A percentile compares a stretch with the other conserved stretches of the same genome.
These are phyloP conservation scores for Urosaurus nigricauda DNA, from an alignment of 2,797 vertebrate genomes.

Conservation along the genomic window DNA sequence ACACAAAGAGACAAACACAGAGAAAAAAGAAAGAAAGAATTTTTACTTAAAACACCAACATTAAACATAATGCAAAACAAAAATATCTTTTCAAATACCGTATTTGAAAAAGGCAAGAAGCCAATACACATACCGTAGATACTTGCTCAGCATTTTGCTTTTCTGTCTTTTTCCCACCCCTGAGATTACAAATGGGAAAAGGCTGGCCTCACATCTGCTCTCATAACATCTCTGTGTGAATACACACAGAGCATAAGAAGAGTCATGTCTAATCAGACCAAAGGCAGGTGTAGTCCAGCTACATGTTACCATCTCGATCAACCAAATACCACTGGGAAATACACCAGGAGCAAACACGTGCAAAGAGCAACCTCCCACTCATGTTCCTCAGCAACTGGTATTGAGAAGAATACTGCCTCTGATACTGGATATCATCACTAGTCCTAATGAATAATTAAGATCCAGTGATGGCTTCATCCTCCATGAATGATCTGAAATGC, in stretches of 20 bases:
- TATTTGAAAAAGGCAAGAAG: not conserved
- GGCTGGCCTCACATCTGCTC: not conserved
- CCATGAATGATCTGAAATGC: not conserved
- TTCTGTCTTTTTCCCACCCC: not conserved
- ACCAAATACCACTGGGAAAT: not conserved
- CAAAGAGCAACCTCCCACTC: not conserved
- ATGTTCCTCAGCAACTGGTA: not conserved
- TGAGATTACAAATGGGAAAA: not conserved
- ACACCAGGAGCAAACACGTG: not conserved
- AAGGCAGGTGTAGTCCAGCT: not conserved
- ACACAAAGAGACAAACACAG: not conserved
- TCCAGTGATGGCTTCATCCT: not conserved
- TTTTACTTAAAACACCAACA: not conserved
- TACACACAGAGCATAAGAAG: not conserved
- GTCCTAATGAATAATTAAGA: not conserved
- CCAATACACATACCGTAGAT: not conserved
- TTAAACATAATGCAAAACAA: not conserved
- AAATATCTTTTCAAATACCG: too few species aligned
- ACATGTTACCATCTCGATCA: not conserved
- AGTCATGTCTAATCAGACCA: not conserved
- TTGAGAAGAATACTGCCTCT: not conserved
- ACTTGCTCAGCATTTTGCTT: not conserved
- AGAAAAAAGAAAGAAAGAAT: not conserved
- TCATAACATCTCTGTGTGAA: too few species aligned
- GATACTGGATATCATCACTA: not conserved